Evolutionary conservation across 2,888 invertebrate genomes (phyloP).

Genomic region (Sylvicola cinctus): DNA sequence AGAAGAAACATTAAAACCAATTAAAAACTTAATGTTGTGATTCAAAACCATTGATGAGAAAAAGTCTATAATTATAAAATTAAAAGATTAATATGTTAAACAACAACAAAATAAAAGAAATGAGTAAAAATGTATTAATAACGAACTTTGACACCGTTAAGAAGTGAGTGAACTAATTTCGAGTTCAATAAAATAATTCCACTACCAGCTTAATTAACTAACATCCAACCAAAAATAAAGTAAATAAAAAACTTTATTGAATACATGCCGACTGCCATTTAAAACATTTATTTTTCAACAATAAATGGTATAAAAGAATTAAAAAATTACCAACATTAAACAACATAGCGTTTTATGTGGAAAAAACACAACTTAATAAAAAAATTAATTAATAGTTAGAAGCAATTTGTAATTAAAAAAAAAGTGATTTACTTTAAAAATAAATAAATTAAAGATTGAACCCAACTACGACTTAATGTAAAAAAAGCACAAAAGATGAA

Average conservation of each 20-base stretch:
- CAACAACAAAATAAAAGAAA: neutral
- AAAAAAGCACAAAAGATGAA: no score
- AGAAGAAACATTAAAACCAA: neutral
- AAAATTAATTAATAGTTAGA: neutral
- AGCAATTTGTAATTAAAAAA: neutral
- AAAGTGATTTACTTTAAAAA: neutral
- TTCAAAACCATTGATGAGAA: no score
- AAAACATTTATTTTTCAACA: neutral
- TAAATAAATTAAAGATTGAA: no score
- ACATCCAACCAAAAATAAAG: neutral
- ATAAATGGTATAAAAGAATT: neutral
- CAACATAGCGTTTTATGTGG: neutral
- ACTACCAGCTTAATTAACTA: neutral
- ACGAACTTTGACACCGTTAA: neutral
- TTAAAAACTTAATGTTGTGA: neutral
- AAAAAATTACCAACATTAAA: neutral
- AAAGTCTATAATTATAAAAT: no score
- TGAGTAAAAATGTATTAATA: neutral
- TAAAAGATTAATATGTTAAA: neutral
- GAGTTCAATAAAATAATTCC: neutral
- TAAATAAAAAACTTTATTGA: neutral
- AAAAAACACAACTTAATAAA: neutral
- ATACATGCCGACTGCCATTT: neutral
- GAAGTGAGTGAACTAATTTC: neutral
- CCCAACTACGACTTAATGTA: no score